Conservation (phyloP, 2,888 invertebrate species). For the Bugulina stolonifera region DNA sequence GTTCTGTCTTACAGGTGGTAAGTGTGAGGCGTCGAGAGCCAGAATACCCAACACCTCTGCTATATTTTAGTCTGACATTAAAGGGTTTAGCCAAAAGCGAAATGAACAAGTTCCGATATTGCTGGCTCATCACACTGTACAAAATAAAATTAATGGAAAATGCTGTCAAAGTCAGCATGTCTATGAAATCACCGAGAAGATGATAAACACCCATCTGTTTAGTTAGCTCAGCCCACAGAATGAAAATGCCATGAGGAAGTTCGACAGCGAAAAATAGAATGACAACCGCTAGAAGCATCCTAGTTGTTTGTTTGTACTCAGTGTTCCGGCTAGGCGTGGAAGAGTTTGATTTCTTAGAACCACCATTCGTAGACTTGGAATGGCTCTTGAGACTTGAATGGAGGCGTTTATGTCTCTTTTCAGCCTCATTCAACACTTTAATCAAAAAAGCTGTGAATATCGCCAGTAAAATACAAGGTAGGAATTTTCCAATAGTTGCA, state of each 20-base stretch:
- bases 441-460: slow-evolving; percentile 15
- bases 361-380: neutral
- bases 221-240: neutral
- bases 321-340: neutral
- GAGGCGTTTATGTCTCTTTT: neutral
- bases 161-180: neutral
- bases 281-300: slow-evolving; percentile 26
- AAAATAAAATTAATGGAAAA: slow-evolving; percentile 24
- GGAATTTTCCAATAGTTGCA: slow-evolving; percentile 3
- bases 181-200: slow-evolving; percentile 19
- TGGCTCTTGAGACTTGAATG: neutral
- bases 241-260: slow-evolving; percentile 11
- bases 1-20: neutral
- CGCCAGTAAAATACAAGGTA: slow-evolving; percentile 22
- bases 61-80: neutral
- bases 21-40: neutral
- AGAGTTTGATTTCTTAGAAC: neutral
- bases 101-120: slow-evolving; percentile 4
- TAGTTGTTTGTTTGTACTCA: slow-evolving; percentile 12
- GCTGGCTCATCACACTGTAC: slow-evolving; percentile 22
- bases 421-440: neutral
- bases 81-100: slow-evolving; percentile 24
- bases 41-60: neutral
- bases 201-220: neutral
- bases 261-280: slow-evolving; percentile 6